phyloP scores from a whole-genome alignment of 2,797 vertebrate genomes.

The Enteromius mattozi region DNA sequence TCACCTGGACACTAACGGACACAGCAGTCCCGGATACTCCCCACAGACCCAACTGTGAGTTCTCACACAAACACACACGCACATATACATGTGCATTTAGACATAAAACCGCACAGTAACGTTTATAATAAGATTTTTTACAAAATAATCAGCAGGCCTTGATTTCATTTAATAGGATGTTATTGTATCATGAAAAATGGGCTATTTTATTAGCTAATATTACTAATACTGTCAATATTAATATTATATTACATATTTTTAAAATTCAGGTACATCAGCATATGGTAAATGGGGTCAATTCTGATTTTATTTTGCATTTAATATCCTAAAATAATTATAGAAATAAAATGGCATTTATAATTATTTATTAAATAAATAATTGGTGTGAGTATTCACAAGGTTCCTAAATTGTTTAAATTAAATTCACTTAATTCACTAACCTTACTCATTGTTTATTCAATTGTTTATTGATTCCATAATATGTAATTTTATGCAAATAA shows the following conservation, averaged over 20 bases:
- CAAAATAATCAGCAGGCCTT: not conserved
- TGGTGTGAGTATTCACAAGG: not conserved
- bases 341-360: not conserved
- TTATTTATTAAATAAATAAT: too few species aligned
- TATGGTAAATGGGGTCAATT: not conserved
- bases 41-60: conserved; percentile 97
- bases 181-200: not conserved
- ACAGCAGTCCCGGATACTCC: conserved; percentile 95
- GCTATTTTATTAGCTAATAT: not conserved
- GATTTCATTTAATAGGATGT: not conserved
- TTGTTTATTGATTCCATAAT: not conserved
- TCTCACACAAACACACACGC: not conserved
- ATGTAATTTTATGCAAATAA: not conserved
- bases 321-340: not conserved
- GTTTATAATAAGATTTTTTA: not conserved
- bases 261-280: not conserved
- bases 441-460: not conserved
- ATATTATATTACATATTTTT: not conserved
- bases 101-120: not conserved
- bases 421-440: not conserved
- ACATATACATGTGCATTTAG: not conserved
- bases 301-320: not conserved
- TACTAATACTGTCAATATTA: not conserved
- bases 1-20: conserved; percentile 98
- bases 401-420: not conserved